Base-by-base conservation (phyloP, 1,140 invertebrate genomes). In the Hyles vespertilio region DNA sequence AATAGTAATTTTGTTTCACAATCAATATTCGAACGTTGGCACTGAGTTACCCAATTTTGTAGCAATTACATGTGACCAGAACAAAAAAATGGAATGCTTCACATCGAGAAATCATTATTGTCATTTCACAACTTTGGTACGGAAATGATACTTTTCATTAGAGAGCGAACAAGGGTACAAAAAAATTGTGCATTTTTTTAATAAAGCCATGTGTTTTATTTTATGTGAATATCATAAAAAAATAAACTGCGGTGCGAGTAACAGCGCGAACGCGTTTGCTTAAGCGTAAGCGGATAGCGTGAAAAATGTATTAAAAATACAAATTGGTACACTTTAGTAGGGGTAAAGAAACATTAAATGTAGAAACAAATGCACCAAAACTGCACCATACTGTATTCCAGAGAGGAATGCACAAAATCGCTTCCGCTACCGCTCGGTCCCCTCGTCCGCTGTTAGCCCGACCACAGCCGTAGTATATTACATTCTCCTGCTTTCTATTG, bases 61-160 rank as follows among this genome's bases (percentile, higher is more conserved):
- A 61, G 59, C 62, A 66, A 62, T 3, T 10, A 33, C 49, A 33
- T 34, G 10, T 11, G 10, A 53, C 12, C 40, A 43, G 8, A 43
- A 40, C 56, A 56, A 45, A 36, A 8, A 47, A 52, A 53, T 44
- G 57, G 58, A 61, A 61, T 51, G 49, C 47, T 40, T 64, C 32
- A 51, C 57, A 56, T 72, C 71, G 61, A 55, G 56, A 70, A 77
- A 67, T 65, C 51, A 57, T 81, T 86, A 84, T 86, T 86, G 81
- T 86, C 81, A 70, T 67, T 72, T 72, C 83, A 84, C 81, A 80
- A 84, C 78, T 79, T 79, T 74, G 72, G 72, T 68, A 59, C 46
- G 47, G 63, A 54, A 52, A 58, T 52, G 43, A 46, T 32, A 22
- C 22, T 22, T 22, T 47, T 53, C 32, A 47, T 34, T 60, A 62